Conservation (phyloP, 2,888 invertebrate species). For the Leptopterna dolabrata region DNA sequence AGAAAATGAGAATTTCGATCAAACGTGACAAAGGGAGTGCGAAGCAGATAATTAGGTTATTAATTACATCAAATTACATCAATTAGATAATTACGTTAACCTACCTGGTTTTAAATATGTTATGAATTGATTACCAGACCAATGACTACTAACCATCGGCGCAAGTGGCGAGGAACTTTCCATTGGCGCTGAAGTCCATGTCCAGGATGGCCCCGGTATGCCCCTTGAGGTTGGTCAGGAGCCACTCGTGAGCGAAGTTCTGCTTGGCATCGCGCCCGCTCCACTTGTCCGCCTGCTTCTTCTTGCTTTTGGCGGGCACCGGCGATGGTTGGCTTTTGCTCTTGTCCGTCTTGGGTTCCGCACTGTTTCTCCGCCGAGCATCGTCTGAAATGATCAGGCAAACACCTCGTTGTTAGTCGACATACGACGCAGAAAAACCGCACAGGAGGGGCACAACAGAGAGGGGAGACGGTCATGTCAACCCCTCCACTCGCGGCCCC, state of each 20-base stretch:
- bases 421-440: background rate
- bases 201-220: slow-evolving; percentile 81
- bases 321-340: slow-evolving; percentile 5
- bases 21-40: too few relatives aligned
- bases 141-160: slow-evolving; percentile 76
- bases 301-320: slow-evolving; percentile 66
- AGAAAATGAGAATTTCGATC: too few relatives aligned
- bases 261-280: slow-evolving; percentile 66
- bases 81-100: too few relatives aligned
- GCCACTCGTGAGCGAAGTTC: slow-evolving; percentile 81
- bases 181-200: slow-evolving; percentile 85
- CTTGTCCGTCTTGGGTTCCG: slow-evolving; percentile 40
- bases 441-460: background rate
- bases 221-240: slow-evolving; percentile 83
- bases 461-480: background rate
- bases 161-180: slow-evolving; percentile 85
- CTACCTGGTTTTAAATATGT: too few relatives aligned
- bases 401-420: background rate
- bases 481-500: background rate
- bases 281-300: slow-evolving; percentile 66
- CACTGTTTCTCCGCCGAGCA: slow-evolving; percentile 45
- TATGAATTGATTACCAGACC: too few relatives aligned
- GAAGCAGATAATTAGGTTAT: too few relatives aligned
- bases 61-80: too few relatives aligned
- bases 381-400: slow-evolving; percentile 12